These are phyloP conservation scores for Potamarius usumacintae DNA, from an alignment of 2,113 vertebrate species.

Conservation along the genomic window DNA sequence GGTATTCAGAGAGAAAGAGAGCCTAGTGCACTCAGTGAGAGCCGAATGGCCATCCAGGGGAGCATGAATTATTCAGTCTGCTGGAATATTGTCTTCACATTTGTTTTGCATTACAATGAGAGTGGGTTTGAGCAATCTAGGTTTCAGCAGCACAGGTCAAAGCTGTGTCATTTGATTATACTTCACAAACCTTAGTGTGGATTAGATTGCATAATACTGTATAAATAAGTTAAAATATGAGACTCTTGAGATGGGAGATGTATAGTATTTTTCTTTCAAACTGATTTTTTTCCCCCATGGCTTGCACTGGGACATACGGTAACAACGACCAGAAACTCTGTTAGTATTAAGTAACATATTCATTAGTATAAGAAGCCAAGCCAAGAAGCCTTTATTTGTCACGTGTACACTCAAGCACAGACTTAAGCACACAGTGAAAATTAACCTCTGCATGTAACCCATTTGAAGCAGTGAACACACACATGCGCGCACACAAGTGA, in stretches of 20 bases:
- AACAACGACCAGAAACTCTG: background rate
- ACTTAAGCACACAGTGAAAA: too few species aligned
- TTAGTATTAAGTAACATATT: background rate
- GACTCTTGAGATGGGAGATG: background rate
- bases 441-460: too few species aligned
- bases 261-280: background rate
- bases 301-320: background rate
- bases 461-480: too few species aligned
- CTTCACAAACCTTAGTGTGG: slow-evolving; percentile 5
- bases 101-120: slow-evolving; percentile 49
- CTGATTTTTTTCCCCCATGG: background rate
- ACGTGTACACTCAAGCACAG: too few species aligned
- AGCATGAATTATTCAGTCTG: slow-evolving; percentile 50
- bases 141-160: slow-evolving; percentile 22
- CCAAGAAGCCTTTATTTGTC: too few species aligned
- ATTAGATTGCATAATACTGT: background rate
- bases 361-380: too few species aligned
- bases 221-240: slow-evolving; percentile 25
- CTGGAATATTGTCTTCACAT: slow-evolving; percentile 39
- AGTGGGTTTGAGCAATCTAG: slow-evolving; percentile 31
- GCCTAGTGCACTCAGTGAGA: slow-evolving; percentile 52
- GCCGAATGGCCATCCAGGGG: slow-evolving; percentile 43
- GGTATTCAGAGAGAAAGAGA: slow-evolving; percentile 38
- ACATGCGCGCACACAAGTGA: too few species aligned
- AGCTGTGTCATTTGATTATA: slow-evolving; percentile 11